phyloP scores from a whole-genome alignment of 2,888 invertebrate species.

The Aphodius granarius region DNA sequence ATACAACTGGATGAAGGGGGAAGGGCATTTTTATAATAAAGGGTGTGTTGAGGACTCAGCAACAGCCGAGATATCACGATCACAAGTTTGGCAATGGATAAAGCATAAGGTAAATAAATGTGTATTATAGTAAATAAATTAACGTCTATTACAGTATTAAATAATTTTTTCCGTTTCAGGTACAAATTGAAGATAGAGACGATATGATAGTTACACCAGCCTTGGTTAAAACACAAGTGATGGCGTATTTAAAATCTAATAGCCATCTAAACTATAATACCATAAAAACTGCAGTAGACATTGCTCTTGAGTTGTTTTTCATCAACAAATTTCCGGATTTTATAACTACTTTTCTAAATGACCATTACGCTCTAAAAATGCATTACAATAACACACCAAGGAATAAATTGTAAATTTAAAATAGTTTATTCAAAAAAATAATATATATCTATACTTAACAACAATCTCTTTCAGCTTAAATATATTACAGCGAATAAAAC shows the following conservation, averaged over 20 bases:
- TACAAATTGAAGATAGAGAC: slow-evolving; percentile 57
- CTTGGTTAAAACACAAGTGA: slow-evolving; percentile 56
- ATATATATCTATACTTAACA: background rate
- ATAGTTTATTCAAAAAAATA: background rate
- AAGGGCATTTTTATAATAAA: slow-evolving; percentile 67
- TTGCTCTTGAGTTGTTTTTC: slow-evolving; percentile 64
- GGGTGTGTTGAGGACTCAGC: slow-evolving; percentile 73
- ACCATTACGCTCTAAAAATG: slow-evolving; percentile 60
- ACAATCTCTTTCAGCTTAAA: background rate
- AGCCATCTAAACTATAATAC: slow-evolving; percentile 26
- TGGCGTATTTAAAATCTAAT: slow-evolving; percentile 49
- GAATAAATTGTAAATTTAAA: background rate
- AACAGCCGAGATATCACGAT: slow-evolving; percentile 73
- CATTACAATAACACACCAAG: background rate
- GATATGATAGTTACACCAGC: slow-evolving; percentile 55
- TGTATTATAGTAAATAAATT: slow-evolving; percentile 26
- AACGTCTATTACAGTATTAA: slow-evolving; percentile 1
- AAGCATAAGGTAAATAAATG: slow-evolving; percentile 57
- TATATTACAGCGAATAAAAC: background rate
- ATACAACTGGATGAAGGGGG: slow-evolving; percentile 68
- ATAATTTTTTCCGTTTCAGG: slow-evolving; percentile 47
- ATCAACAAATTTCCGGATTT: slow-evolving; percentile 65
- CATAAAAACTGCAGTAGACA: slow-evolving; percentile 43
- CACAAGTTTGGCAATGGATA: slow-evolving; percentile 77
- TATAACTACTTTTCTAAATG: slow-evolving; percentile 65